Evolutionary conservation across 2,888 invertebrate genomes (phyloP).

Genomic region (Micropterix aruncella): DNA sequence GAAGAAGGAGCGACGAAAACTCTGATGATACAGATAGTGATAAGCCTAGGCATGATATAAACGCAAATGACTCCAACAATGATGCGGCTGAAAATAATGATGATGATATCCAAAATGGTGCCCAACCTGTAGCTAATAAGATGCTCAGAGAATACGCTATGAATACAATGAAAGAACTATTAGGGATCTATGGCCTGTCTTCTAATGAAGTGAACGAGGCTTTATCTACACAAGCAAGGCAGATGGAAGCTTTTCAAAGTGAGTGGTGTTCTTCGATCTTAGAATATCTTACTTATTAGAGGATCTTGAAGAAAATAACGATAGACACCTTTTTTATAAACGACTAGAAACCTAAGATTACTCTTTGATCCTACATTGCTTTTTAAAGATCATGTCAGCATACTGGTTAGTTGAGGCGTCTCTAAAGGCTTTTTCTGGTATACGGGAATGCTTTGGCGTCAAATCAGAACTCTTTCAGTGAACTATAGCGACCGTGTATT

Average conservation of each 20-base stretch:
- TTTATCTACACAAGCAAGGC: constrained; percentile 49
- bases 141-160: constrained; percentile 65
- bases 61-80: constrained; percentile 17
- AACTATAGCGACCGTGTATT: no score
- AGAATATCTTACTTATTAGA: no score
- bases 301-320: no score
- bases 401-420: no score
- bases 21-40: constrained; percentile 35
- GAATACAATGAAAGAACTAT: constrained; percentile 64
- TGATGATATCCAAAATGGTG: constrained; percentile 28
- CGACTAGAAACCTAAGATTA: no score
- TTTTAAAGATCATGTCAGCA: no score
- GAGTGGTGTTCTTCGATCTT: no score
- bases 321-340: no score
- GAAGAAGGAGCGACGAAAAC: constrained; percentile 34
- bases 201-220: constrained; percentile 55
- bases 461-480: no score
- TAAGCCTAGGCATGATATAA: constrained; percentile 23
- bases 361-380: no score
- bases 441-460: no score
- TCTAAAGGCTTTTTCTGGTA: no score
- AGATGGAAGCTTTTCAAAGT: constrained; percentile 52
- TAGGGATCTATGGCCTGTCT: constrained; percentile 63
- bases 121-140: constrained; percentile 36
- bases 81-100: constrained; percentile 23